Percentiles rank a stretch among this genome's conserved stretches.
These are phyloP conservation scores for Pygoscelis adeliae DNA, from an alignment of 2,113 vertebrate species.

Conservation along the genomic window DNA sequence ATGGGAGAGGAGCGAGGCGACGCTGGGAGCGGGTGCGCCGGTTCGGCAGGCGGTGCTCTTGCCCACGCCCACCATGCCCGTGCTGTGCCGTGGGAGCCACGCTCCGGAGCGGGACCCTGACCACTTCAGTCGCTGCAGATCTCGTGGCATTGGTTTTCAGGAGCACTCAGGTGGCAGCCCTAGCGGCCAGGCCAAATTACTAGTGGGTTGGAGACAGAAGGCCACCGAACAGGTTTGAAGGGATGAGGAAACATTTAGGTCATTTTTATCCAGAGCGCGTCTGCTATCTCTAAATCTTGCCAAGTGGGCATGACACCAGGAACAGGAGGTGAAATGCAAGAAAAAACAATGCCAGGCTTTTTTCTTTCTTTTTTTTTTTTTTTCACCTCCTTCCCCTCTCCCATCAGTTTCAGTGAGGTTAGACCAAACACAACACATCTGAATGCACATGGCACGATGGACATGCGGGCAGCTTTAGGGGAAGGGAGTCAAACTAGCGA, in stretches of 20 bases:
- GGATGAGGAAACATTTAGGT: conserved; percentile 68
- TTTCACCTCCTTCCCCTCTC: neutral
- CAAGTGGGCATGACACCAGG: conserved; percentile 49
- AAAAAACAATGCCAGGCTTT: conserved; percentile 16
- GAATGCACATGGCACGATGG: fast-evolving
- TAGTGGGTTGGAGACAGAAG: conserved; percentile 11
- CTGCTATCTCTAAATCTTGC: conserved; percentile 59
- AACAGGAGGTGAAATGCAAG: conserved; percentile 47
- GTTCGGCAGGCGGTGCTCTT: neutral
- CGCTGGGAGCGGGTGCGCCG: fast-evolving
- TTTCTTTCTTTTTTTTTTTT: neutral
- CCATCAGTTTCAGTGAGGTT: neutral
- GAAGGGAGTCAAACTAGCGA: neutral
- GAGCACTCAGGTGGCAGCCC: neutral
- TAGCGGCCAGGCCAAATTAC: neutral
- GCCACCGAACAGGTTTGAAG: conserved; percentile 49
- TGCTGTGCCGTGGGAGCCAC: fast-evolving
- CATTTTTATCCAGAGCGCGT: conserved; percentile 55
- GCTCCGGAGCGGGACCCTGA: neutral
- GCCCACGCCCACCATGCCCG: fast-evolving
- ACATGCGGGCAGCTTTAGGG: neutral
- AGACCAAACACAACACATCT: neutral
- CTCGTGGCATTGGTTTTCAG: neutral
- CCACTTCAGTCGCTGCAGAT: neutral
- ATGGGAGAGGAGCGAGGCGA: neutral